phyloP scores from a whole-genome alignment of 2,113 vertebrate genomes.

The Perca schrenkii region DNA sequence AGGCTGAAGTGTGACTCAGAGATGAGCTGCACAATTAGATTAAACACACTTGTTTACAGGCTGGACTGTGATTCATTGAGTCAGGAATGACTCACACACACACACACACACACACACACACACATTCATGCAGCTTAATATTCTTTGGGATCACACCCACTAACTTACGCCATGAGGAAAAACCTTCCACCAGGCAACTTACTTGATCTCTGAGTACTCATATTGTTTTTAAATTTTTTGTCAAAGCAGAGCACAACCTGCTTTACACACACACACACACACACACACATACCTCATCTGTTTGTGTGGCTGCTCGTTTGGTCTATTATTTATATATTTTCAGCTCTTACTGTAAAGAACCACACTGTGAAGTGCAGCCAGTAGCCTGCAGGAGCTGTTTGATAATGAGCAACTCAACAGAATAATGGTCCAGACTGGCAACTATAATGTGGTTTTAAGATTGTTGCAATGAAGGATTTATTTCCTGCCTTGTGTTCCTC shows the following conservation, averaged over 20 bases:
- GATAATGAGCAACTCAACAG: conserved; percentile 38
- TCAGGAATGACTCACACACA: conserved; percentile 47
- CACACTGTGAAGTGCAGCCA: conserved; percentile 4
- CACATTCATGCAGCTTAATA: conserved; percentile 38
- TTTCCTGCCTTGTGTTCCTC: conserved; percentile 53
- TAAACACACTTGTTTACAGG: conserved; percentile 58
- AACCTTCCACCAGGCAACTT: not conserved
- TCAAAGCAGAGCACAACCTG: conserved; percentile 11
- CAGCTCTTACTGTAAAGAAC: conserved; percentile 3
- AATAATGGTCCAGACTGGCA: conserved; percentile 40
- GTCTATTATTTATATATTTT: not conserved
- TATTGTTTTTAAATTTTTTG: not conserved
- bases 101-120: conserved; percentile 8
- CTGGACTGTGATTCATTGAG: conserved; percentile 59
- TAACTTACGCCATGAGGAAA: not conserved
- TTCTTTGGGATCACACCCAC: conserved; percentile 3
- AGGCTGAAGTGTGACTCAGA: conserved; percentile 71
- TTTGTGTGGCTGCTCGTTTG: conserved; percentile 10
- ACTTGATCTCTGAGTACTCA: not conserved
- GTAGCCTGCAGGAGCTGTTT: conserved; percentile 17
- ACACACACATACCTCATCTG: not conserved
- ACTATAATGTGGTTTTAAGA: conserved; percentile 72
- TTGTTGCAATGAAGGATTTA: conserved; percentile 50
- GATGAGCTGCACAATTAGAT: conserved; percentile 55
- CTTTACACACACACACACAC: conserved; percentile 15